Base-by-base conservation (phyloP, 2,888 invertebrate genomes). In the Aspidiotus destructor region DNA sequence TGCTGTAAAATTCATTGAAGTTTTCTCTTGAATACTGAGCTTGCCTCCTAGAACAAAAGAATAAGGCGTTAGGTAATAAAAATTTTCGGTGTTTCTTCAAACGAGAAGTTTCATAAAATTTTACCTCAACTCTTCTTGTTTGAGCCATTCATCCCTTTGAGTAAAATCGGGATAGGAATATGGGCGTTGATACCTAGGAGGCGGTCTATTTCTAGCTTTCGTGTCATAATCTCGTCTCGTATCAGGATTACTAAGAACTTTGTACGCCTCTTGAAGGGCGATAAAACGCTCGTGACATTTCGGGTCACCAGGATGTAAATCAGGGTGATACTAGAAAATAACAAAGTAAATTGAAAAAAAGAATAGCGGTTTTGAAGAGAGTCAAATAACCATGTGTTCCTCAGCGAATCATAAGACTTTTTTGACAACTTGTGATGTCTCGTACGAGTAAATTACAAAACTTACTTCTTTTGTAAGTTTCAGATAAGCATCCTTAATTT, bases 231-330 rank as follows among this genome's bases (percentile, higher is more conserved):
- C 54, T 55, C 42, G 41, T 44, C 62, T 69, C 17, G 16, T 17
- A 1, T 8, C 40, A 9, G 62, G 28, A 57, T 69, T 69, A 57
- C 62, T 57, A 6, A 69, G 55, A 28, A 62, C 44, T 15, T 69
- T 13, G 40, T 69, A 69, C 8, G 69, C 69, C 40, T 69, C 42
- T 55, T 69, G 69, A n/a, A 69, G 42, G 17, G 62, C 55, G 8
- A 69, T 44, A 40, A 69, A 69, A 17, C 55, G 41, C 7, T 69
- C 69, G 40, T 62, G 62, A 16, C 69, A 62, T n/a, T 7, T 13
- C 2, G 69, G 62, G 48, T 69, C 69, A 62, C 62, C 44, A 8
- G 16, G 62, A 62, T 69, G 52, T 41, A 62, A 62, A 69, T 69
- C 69, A 0, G 69, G 69, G 15, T 69, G 69, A 55, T 62, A 62